Percentiles rank a stretch among this genome's conserved stretches.
phyloP scores from a whole-genome alignment of 92 coral and sea anemone species.

The Phenganax subtilis region DNA sequence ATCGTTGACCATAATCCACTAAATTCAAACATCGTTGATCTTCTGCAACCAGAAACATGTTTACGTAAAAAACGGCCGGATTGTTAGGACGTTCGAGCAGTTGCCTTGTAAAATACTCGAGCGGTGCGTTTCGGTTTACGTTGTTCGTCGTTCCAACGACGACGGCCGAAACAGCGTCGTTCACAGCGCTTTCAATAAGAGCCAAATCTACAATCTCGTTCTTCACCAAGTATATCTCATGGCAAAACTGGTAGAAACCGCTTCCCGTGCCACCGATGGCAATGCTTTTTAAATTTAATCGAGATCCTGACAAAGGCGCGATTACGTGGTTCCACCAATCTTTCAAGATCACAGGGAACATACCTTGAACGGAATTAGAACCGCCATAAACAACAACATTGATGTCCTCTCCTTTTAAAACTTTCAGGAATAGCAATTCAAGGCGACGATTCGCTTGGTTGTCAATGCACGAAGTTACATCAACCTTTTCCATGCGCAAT shows the following conservation, averaged over 20 bases:
- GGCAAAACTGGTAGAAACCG: conserved; percentile 62
- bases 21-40: conserved; percentile 57
- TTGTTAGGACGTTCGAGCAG: conserved; percentile 52
- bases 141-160: conserved; percentile 16
- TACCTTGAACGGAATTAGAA: conserved; percentile 64
- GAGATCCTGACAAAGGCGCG: conserved; percentile 39
- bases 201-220: conserved; percentile 50
- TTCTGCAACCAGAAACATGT: conserved; percentile 49
- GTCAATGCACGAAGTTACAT: conserved; percentile 12
- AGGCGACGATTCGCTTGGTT: conserved; percentile 19
- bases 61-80: conserved; percentile 61
- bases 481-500: not conserved
- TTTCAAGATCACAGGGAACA: conserved; percentile 51
- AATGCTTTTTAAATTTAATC: conserved; percentile 24
- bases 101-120: conserved; percentile 68
- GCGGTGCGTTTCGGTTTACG: conserved; percentile 51
- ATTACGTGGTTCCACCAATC: conserved; percentile 71
- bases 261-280: conserved; percentile 75
- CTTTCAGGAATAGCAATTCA: conserved; percentile 57
- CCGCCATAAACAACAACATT: conserved; percentile 68
- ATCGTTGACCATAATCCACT: conserved; percentile 58
- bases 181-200: conserved; percentile 63
- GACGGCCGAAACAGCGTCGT: conserved; percentile 24
- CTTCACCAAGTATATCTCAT: conserved; percentile 53
- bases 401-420: conserved; percentile 50